phyloP scores from a whole-genome alignment of 2,888 invertebrate species.

The Lydus trimaculatus region DNA sequence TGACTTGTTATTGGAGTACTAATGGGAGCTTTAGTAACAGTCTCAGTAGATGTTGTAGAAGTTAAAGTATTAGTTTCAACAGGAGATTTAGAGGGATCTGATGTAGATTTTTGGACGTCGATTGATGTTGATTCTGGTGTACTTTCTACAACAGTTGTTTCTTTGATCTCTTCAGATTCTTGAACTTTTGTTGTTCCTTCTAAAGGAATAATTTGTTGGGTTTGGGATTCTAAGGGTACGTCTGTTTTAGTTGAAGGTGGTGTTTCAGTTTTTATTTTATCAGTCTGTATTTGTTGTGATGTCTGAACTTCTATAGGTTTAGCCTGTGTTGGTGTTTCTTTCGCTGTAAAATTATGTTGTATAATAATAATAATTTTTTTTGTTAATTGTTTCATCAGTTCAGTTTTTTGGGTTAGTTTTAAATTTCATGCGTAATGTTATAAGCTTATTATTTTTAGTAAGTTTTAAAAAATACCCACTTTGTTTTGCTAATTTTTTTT shows the following conservation, averaged over 20 bases:
- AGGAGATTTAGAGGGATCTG: neutral
- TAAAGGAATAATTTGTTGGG: neutral
- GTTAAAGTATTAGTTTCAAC: neutral
- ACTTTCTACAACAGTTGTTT: neutral
- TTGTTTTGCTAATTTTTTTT: neutral
- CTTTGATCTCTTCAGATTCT: neutral
- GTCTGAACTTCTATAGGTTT: slow-evolving; percentile 16
- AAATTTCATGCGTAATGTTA: slow-evolving; percentile 7
- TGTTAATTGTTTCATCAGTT: neutral
- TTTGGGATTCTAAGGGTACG: neutral
- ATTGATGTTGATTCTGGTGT: neutral
- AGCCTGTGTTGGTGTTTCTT: slow-evolving; percentile 36
- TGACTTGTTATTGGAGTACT: slow-evolving; percentile 13
- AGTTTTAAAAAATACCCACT: neutral
- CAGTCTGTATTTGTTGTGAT: slow-evolving; percentile 11
- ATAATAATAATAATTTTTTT: slow-evolving; percentile 5
- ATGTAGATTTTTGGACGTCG: neutral
- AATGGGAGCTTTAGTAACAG: neutral
- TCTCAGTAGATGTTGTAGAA: slow-evolving; percentile 7
- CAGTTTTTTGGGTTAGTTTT: neutral
- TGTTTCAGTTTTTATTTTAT: slow-evolving; percentile 5
- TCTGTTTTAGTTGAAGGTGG: slow-evolving; percentile 2
- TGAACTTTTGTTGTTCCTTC: slow-evolving; percentile 3
- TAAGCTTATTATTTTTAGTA: neutral
- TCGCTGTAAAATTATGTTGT: slow-evolving; percentile 21